These are phyloP conservation scores for Omphaloscelis lunosa DNA, from an alignment of 2,888 invertebrate genomes.

Conservation along the genomic window DNA sequence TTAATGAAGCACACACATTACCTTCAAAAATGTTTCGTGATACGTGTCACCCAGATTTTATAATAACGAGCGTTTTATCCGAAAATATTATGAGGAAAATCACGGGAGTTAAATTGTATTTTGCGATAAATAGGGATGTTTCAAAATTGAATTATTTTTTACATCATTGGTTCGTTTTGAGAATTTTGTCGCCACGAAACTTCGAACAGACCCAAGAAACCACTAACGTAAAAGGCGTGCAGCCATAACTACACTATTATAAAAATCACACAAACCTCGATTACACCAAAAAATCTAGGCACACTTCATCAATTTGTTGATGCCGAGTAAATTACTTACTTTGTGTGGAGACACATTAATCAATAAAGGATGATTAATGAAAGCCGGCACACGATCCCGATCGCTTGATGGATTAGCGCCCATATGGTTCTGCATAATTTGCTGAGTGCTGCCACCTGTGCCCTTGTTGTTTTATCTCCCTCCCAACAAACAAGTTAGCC, in stretches of 20 bases:
- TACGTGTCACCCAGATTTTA: constrained; percentile 47
- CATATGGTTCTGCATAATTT: constrained; percentile 89
- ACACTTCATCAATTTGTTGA: constrained; percentile 80
- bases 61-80: constrained; percentile 23
- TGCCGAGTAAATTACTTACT: constrained; percentile 84
- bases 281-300: constrained; percentile 77
- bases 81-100: constrained; percentile 30
- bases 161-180: background rate
- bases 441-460: constrained; percentile 87
- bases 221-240: background rate
- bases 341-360: constrained; percentile 88
- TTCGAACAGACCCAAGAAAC: background rate
- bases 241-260: background rate
- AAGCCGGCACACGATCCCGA: constrained; percentile 82
- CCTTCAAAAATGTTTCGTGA: constrained; percentile 69
- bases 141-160: background rate
- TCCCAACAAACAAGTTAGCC: constrained; percentile 66
- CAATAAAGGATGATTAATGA: constrained; percentile 90
- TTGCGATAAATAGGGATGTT: constrained; percentile 11
- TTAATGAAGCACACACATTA: constrained; percentile 77
- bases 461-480: constrained; percentile 74
- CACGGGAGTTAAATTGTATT: constrained; percentile 38
- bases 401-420: constrained; percentile 89
- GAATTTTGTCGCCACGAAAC: background rate
- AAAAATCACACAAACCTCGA: constrained; percentile 27